Evolutionary conservation across 1,140 invertebrate species (phyloP).

Genomic region (Lamellibrachia luymesi): DNA sequence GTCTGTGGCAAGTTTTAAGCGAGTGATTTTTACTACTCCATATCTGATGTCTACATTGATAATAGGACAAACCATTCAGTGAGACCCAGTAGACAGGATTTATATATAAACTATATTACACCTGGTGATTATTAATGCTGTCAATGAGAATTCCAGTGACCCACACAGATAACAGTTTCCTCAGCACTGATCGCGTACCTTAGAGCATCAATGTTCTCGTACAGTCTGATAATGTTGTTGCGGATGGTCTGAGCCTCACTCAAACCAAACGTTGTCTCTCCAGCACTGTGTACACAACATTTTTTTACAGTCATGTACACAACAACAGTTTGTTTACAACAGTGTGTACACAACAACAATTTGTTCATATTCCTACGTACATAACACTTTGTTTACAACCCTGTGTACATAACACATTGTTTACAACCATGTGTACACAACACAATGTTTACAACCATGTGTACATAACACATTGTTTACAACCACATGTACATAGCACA

Average conservation of each 20-base stretch:
- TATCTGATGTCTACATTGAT: no score
- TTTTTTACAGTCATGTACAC: background rate
- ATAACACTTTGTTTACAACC: background rate
- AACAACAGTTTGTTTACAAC: background rate
- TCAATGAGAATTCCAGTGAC: no score
- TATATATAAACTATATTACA: background rate
- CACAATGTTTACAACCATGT: background rate
- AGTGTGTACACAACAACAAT: background rate
- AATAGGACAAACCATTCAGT: no score
- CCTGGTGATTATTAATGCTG: no score
- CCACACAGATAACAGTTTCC: background rate
- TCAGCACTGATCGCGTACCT: constrained; percentile 53
- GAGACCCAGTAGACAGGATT: background rate
- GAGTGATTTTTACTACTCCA: no score
- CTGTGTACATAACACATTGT: background rate
- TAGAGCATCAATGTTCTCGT: constrained; percentile 79
- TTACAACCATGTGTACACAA: background rate
- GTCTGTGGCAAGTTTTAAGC: no score
- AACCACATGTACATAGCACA: background rate
- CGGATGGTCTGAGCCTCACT: constrained; percentile 79
- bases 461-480: background rate
- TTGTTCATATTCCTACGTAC: no score
- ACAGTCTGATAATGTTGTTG: constrained; percentile 78
- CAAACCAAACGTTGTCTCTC: constrained; percentile 83
- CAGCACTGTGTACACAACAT: constrained; percentile 64